Percentiles rank a stretch among this genome's conserved stretches.
Conservation (phyloP, 1,140 invertebrate genomes). For the Drosophila equinoxialis region DNA sequence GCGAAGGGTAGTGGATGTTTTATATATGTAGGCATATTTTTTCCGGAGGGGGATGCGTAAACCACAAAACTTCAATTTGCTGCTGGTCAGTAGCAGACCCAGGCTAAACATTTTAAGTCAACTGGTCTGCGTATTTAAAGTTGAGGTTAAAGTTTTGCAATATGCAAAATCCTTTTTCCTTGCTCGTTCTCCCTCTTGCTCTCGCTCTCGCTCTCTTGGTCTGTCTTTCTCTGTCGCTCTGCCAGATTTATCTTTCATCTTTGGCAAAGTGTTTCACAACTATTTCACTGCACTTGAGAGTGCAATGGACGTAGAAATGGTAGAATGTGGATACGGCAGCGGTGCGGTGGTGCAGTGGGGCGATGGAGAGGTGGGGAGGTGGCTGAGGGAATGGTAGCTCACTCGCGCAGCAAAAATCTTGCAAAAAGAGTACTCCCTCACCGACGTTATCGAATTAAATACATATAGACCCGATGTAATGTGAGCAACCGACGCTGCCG, state of each 20-base stretch:
- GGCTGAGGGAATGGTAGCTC: slow-evolving; percentile 15
- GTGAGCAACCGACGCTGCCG: slow-evolving; percentile 38
- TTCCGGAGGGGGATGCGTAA: neutral
- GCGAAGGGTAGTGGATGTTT: neutral
- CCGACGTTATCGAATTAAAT: slow-evolving; percentile 76
- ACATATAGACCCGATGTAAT: slow-evolving; percentile 62
- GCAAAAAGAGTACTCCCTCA: slow-evolving; percentile 44
- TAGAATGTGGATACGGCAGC: neutral
- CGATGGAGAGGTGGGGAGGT: no score
- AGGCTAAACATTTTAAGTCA: slow-evolving; percentile 1
- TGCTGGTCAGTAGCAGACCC: slow-evolving; percentile 8
- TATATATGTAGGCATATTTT: neutral
- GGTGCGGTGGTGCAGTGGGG: neutral
- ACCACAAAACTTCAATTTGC: slow-evolving; percentile 21
- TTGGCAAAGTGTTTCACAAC: slow-evolving; percentile 80
- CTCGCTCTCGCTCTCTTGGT: slow-evolving; percentile 6
- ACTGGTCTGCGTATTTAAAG: slow-evolving; percentile 4
- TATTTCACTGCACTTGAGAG: slow-evolving; percentile 78
- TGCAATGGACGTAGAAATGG: slow-evolving; percentile 31
- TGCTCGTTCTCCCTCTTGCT: slow-evolving; percentile 6
- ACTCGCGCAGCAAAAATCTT: slow-evolving; percentile 69
- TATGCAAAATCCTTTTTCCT: slow-evolving; percentile 54
- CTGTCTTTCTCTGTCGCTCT: slow-evolving; percentile 24
- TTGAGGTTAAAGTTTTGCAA: slow-evolving; percentile 22
- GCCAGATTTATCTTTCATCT: slow-evolving; percentile 77